Conservation (phyloP, 2,113 vertebrate species). For the Apus apus region DNA sequence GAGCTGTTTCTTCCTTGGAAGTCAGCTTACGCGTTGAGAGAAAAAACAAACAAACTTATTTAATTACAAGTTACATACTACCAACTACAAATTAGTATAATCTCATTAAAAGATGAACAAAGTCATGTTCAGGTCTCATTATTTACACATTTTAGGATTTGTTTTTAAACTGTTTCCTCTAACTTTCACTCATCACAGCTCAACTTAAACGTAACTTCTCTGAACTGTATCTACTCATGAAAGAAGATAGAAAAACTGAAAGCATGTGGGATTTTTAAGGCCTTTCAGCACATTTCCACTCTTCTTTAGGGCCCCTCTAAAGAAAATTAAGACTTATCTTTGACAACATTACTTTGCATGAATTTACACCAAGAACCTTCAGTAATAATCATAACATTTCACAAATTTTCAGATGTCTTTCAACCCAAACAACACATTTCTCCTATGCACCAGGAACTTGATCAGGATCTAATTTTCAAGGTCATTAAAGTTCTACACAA, state of each 20-base stretch:
- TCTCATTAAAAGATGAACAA: not conserved
- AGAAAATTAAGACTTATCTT: not conserved
- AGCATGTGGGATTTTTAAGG: not conserved
- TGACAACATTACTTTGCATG: not conserved
- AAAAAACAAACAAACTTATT: constrained; percentile 19
- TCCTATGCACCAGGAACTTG: not conserved
- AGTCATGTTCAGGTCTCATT: not conserved
- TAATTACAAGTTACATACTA: not conserved
- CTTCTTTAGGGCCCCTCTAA: not conserved
- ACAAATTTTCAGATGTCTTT: not conserved
- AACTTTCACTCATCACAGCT: not conserved
- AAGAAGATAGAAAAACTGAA: not conserved
- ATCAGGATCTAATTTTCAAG: not conserved
- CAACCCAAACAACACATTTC: not conserved
- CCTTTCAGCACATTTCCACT: not conserved
- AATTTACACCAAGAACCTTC: not conserved
- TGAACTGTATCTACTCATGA: not conserved
- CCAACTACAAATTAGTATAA: not conserved
- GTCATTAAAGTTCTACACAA: not conserved
- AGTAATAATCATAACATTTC: not conserved
- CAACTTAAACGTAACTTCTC: not conserved
- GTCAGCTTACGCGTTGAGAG: not conserved
- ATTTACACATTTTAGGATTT: not conserved
- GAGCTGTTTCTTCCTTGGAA: not conserved
- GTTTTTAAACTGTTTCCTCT: not conserved